Evolutionary conservation across 1,140 invertebrate genomes (phyloP), one percentile per base, ranked within the genome.

Genomic region (Drosophila ficusphila): DNA sequence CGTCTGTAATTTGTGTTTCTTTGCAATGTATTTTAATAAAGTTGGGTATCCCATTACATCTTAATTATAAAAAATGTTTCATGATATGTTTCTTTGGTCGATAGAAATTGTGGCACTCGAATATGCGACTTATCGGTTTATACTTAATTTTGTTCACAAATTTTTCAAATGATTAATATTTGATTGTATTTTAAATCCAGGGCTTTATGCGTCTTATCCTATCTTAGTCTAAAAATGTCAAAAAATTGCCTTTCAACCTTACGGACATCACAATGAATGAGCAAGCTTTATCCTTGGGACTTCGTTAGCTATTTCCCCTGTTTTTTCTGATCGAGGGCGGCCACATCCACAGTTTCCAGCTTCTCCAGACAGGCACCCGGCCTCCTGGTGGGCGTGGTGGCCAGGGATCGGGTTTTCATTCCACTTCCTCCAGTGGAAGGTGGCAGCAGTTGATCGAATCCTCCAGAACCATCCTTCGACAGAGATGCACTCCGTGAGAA

Each of bases 401-500:
- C 60, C 44, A 78, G 23, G 2, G 82, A 86, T 19, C 78, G 74
- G 1, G 69, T 14, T n/a, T 77, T 81, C 2, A 34, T 3, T 0
- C 21, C 11, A 11, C 23, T 34, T 5, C 33, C 34, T 0, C 52
- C 4, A 3, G 36, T 47, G 7, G 53, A 19, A 6, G 36, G 36
- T 5, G 73, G 58, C 21, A 54, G 46, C n/a, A 78, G 54, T 8
- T 71, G 54, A 44, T 62, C 41, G 7, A 77, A 48, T 7, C 9
- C 64, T 0, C 19, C 48, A 1, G 73, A 52, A 2, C 48, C 70
- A 6, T 82, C 78, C 49, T 88, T 88, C 12, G 36, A 68, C 4
- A 88, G 64, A 0, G 82, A 90, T 2, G 78, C 53, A 29, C 78
- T 83, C 12, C 89, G 70, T 8, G 79, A 69, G 31, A 89, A 90